Evolutionary conservation across 2,113 vertebrate genomes (phyloP), one percentile per base, ranked within the genome.

Genomic region (Labeo rohita): DNA sequence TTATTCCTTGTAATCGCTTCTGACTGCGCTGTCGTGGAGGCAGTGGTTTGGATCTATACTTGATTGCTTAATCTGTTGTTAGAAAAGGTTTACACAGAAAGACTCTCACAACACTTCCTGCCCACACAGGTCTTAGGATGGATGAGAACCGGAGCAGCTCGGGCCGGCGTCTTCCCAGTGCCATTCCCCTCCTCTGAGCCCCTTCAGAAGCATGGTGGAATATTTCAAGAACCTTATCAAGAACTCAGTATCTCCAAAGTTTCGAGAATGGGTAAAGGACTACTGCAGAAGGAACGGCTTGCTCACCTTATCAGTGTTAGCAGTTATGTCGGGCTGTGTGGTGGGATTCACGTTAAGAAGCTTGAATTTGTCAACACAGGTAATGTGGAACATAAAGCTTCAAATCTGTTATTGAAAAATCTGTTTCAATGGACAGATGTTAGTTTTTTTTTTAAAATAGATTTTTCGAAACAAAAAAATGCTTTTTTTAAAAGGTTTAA

Each of bases 221-320:
- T 10, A 23, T 7, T 15, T 91, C 39, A 89, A 87, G 76, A 92
- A 83, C 6, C 0, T 16, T 4, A 6, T 89, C 4, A 85, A 87
- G 12, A 52, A 11, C 3, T 0, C 72, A 1, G 13, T 93, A 34
- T 85, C 92, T 3, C 0, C 77, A 45, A 94, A 93, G 85, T 0
- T 91, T 79, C 78, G 85, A 68, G 89, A 21, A 0, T 63, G 91
- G 23, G 3, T 91, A 0, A 91, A 15, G 77, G 92, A 92, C 61
- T 97, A 95, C 92, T 96, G 96, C 94, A 89, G 10, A 43, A 94
- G 91, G 80, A 97, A 97, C 9, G 96, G 96, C 11, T 94, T 97
- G 79, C 75, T 97, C 91, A 96, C 95, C 0, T 94, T 97, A 2
- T 97, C 96, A 0, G 92, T 97, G 50, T 90, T 97, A 0, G 97